Conservation (phyloP, 92 coral and sea anemone species). For the Epizoanthus rinbou region DNA sequence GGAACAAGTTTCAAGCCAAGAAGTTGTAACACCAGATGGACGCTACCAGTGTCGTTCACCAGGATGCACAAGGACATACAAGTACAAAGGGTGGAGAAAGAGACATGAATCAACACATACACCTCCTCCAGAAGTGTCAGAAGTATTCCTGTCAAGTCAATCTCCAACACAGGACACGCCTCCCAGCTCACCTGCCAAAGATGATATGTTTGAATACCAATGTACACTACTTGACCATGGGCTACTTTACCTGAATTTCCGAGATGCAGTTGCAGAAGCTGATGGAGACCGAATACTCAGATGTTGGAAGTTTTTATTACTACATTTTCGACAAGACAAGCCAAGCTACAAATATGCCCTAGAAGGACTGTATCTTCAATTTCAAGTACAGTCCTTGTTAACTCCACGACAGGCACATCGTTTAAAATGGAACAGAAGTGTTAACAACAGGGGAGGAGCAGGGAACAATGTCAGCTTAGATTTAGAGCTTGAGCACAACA, state of each 20-base stretch:
- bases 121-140: constrained; percentile 28
- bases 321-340: constrained; percentile 28
- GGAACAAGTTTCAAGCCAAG: not conserved
- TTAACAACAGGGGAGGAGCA: constrained; percentile 31
- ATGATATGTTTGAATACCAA: constrained; percentile 41
- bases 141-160: constrained; percentile 5
- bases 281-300: constrained; percentile 42
- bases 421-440: constrained; percentile 46
- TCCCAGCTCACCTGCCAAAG: not conserved
- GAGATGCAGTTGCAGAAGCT: constrained; percentile 43
- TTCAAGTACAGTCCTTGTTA: constrained; percentile 31
- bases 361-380: constrained; percentile 37
- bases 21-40: constrained; percentile 32
- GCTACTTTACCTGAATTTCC: constrained; percentile 25
- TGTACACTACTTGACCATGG: constrained; percentile 33
- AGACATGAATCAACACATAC: constrained; percentile 39
- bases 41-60: constrained; percentile 29
- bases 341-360: constrained; percentile 39
- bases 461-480: constrained; percentile 52
- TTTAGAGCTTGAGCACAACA: constrained; percentile 54
- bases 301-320: constrained; percentile 41
- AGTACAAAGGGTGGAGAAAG: constrained; percentile 36
- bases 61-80: constrained; percentile 38
- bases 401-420: constrained; percentile 41
- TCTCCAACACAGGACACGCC: not conserved